A percentile compares a stretch with the other conserved stretches of the same genome.
phyloP scores from a whole-genome alignment of 37 sponge, comb jelly and placozoan species.

The Cliona cf. orientalis region DNA sequence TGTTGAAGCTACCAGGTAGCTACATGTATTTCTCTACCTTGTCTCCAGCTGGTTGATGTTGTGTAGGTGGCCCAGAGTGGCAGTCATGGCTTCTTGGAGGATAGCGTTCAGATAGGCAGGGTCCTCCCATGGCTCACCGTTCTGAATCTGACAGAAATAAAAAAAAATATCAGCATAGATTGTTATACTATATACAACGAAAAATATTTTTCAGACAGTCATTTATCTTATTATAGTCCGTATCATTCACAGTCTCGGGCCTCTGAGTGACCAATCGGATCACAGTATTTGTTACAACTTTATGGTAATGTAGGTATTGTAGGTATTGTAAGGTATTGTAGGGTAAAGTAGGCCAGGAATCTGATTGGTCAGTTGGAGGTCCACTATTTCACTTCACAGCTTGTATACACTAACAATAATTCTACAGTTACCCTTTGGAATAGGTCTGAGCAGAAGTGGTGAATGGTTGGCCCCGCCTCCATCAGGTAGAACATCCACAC shows the following conservation, averaged over 20 bases:
- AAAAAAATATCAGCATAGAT: background rate
- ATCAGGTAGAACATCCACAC: constrained; percentile 66
- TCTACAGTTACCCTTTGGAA: constrained; percentile 46
- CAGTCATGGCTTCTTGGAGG: constrained; percentile 50
- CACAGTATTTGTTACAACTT: too few relatives aligned
- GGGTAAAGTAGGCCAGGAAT: too few relatives aligned
- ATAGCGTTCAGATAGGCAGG: constrained; percentile 44
- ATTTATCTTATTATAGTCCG: too few relatives aligned
- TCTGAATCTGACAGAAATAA: constrained; percentile 24
- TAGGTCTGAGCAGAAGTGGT: constrained; percentile 57
- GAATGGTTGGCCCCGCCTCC: constrained; percentile 69
- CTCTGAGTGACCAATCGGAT: too few relatives aligned
- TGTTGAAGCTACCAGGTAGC: background rate
- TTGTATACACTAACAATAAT: background rate
- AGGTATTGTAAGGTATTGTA: too few relatives aligned
- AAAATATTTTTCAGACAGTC: too few relatives aligned
- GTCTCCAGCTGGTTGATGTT: constrained; percentile 15
- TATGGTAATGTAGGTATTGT: too few relatives aligned
- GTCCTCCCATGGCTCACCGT: constrained; percentile 39
- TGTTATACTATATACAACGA: too few relatives aligned
- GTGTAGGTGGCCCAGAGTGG: background rate
- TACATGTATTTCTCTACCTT: constrained; percentile 10
- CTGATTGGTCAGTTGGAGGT: too few relatives aligned
- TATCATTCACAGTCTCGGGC: background rate
- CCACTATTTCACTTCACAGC: too few relatives aligned